A percentile compares a stretch with the other conserved stretches of the same genome.
Conservation (phyloP, 2,888 invertebrate species). For the Dolichomitus sp. region DNA sequence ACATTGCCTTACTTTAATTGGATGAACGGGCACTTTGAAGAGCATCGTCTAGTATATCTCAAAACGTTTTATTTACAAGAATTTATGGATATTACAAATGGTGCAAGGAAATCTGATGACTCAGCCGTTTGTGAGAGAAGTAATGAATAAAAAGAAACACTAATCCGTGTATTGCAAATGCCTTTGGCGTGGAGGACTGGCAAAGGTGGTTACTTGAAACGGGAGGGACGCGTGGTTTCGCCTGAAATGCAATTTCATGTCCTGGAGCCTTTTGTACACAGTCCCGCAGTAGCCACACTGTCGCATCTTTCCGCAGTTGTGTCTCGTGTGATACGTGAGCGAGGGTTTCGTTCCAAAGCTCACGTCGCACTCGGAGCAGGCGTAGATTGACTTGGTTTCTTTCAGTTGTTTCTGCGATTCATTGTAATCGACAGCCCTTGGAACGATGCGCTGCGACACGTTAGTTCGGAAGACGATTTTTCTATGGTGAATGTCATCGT, state of each 20-base stretch:
- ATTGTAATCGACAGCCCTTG: not conserved
- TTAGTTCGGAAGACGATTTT: not conserved
- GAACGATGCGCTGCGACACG: not conserved
- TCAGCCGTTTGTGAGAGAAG: not conserved
- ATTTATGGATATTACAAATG: constrained; percentile 14
- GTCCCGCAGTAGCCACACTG: constrained; percentile 80
- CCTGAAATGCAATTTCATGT: constrained; percentile 76
- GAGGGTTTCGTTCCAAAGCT: constrained; percentile 77
- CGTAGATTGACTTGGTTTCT: constrained; percentile 46
- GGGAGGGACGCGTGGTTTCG: constrained; percentile 71
- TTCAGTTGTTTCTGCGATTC: not conserved
- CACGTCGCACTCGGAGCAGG: constrained; percentile 75
- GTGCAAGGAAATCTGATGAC: not conserved
- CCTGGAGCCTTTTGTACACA: constrained; percentile 76
- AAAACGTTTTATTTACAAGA: constrained; percentile 6
- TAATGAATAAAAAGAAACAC: constrained; percentile 25
- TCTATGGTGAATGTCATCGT: not conserved
- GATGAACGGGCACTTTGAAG: not conserved
- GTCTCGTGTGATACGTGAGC: constrained; percentile 76
- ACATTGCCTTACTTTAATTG: not conserved
- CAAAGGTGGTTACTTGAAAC: constrained; percentile 59
- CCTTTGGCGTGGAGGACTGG: constrained; percentile 36
- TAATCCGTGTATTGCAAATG: constrained; percentile 25
- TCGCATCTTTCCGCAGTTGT: constrained; percentile 79
- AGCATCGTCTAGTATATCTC: not conserved